Base-by-base conservation (phyloP, 2,888 invertebrate species). In the Cantharis rufa region DNA sequence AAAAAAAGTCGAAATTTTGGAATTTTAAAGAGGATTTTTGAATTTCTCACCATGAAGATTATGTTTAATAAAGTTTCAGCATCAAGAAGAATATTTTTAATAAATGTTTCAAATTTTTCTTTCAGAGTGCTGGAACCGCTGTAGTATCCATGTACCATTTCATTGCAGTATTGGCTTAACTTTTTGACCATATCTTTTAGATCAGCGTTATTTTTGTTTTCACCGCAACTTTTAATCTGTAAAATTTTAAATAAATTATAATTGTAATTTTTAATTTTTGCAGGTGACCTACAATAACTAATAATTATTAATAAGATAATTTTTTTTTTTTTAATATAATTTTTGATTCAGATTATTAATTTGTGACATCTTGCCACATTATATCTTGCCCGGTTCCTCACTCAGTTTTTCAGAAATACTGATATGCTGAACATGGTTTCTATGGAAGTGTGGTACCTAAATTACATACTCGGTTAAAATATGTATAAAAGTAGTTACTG, bases 401-500 rank as follows among this genome's bases (percentile, higher is more conserved):
- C 11, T 32, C 13, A 32, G 1, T 13, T 13, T 32, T 32, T 32
- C 32, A 32, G 32, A 32, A 32, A 4, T 3, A 11, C 3, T 28
- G 28, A 28, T 28, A 28, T 28, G 28, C 28, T 28, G 11, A 13
- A 1, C 3, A 28, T 10, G 27, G 10, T 32, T 32, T 32, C 32
- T 32, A 32, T 32, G 13, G 4, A 32, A 32, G 1, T 11, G 13
- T 0, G 32, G 11, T 32, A 13, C 32, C 32, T 32, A 28, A 28
- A 1, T 99, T 5, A 21, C 21, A 21, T 21, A 3, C 3, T 21
- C 5, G 21, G 21, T 21, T 21, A 21, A 21, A 21, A 21, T 21
- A 21, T 4, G 21, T 21, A 3, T 4, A 21, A 21, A 21, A 21
- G 21, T 21, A 21, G 21, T 21, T 21, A n/a, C n/a, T n/a, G n/a